Evolutionary conservation across 1,140 invertebrate genomes (phyloP), one percentile per base, ranked within the genome.

Genomic region (Mycetomoellerius zeteki): DNA sequence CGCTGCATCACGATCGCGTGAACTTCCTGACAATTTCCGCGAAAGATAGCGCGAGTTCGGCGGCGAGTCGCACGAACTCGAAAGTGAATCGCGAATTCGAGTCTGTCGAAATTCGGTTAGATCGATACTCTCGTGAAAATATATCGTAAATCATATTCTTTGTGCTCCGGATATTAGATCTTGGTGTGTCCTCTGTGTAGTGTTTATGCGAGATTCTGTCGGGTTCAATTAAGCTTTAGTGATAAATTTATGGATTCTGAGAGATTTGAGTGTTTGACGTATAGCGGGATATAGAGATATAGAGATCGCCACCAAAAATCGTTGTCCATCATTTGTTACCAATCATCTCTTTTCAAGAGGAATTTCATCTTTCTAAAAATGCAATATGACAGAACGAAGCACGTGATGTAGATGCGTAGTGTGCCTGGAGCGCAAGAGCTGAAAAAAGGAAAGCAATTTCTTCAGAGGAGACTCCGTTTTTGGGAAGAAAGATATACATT

Each of bases 41-140:
- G 56, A 76, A 75, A 56, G 52, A 84, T 71, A 81, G 16, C 50
- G 52, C 8, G 37, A 85, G 56, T 62, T 47, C 93, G 92, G 92
- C 93, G 87, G 90, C 85, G 93, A 64, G 10, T 62, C 86, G 64
- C 33, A 93, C 93, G 94, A 88, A 58, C 33, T 47, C 37, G 12
- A 62, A 21, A 19, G 73, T 77, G 73, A 77, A 60, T 62, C 56
- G 77, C 62, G 7, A 58, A 72, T 16, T 47, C 52, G 33, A 72
- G 37, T 60, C 19, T 12, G 8, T 73, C 37, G 37, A 6, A 21
- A 8, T 19, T 72, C 19, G 19, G 37, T 60, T 14, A 27, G n/a
- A 73, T 84, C 37, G 24, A n/a, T 30, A 64, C n/a, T 69, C 8
- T 47, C 16, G 64, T n/a, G 64, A 71, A 30, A 16, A 52, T 67